These are phyloP conservation scores for Bursaphelenchus okinawaensis DNA, from an alignment of 2,888 invertebrate genomes.

Conservation along the genomic window DNA sequence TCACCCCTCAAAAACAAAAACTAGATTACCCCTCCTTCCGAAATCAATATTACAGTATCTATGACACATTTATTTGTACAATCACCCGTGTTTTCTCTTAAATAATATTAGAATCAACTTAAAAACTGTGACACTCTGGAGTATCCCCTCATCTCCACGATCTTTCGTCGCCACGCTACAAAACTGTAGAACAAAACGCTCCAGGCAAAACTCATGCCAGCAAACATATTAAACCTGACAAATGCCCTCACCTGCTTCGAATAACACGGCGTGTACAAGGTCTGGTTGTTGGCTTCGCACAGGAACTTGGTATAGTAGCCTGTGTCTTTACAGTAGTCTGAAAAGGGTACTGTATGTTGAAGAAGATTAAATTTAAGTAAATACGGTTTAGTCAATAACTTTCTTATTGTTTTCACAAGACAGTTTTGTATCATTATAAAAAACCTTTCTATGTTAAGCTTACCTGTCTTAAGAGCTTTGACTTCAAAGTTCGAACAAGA, in stretches of 20 bases:
- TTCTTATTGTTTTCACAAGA: no score
- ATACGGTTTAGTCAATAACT: no score
- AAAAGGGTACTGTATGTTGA: no score
- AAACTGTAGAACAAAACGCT: slow-evolving; percentile 10
- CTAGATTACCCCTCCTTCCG: no score
- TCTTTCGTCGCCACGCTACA: slow-evolving; percentile 21
- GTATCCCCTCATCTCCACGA: slow-evolving; percentile 15
- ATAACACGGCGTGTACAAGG: slow-evolving; percentile 18
- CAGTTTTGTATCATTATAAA: no score
- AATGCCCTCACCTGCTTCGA: slow-evolving; percentile 17
- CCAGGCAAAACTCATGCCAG: slow-evolving; percentile 10
- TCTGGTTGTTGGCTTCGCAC: slow-evolving; percentile 23
- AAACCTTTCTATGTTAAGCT: neutral
- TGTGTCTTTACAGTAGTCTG: slow-evolving; percentile 20
- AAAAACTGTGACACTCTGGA: slow-evolving; percentile 17
- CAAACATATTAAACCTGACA: slow-evolving; percentile 7
- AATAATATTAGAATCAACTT: neutral
- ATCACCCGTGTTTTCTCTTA: no score
- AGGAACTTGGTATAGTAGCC: slow-evolving; percentile 24
- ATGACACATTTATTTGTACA: no score
- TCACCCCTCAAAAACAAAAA: no score
- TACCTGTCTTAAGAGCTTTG: slow-evolving; percentile 27
- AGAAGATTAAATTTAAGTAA: no score
- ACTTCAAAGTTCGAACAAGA: slow-evolving; percentile 27
- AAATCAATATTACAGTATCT: no score